These are phyloP conservation scores for Morpho helenor DNA, from an alignment of 2,888 invertebrate genomes.

Conservation along the genomic window DNA sequence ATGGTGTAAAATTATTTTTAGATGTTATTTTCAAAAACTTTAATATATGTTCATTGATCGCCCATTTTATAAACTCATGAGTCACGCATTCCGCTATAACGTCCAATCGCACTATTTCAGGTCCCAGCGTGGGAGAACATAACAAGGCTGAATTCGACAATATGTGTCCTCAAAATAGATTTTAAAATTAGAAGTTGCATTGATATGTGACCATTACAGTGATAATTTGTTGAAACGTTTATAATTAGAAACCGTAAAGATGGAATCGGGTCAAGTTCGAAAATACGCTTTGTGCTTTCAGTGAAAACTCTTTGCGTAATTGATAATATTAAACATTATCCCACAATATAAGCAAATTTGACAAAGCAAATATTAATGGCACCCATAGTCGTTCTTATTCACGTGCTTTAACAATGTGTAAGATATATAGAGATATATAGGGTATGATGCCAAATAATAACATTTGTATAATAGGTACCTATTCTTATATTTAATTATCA, in stretches of 20 bases:
- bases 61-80: slow-evolving; percentile 57
- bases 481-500: no score
- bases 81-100: slow-evolving; percentile 54
- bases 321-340: no score
- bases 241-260: slow-evolving; percentile 27
- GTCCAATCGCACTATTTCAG: slow-evolving; percentile 53
- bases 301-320: no score
- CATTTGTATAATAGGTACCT: no score
- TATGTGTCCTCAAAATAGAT: slow-evolving; percentile 50
- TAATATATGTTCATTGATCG: slow-evolving; percentile 57
- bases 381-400: no score
- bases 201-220: slow-evolving; percentile 33
- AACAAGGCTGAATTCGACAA: slow-evolving; percentile 69
- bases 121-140: slow-evolving; percentile 59
- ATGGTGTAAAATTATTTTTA: slow-evolving; percentile 11
- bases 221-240: slow-evolving; percentile 29
- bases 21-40: slow-evolving; percentile 31
- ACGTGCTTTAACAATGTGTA: no score
- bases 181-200: slow-evolving; percentile 49
- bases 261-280: slow-evolving; percentile 42
- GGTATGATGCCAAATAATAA: no score
- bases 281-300: neutral
- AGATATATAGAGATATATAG: no score
- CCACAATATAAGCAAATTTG: no score
- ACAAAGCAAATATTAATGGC: no score